A percentile compares a stretch with the other conserved stretches of the same genome.
These are phyloP conservation scores for Engraulis encrasicolus DNA, from an alignment of 2,113 vertebrate species.

Conservation along the genomic window DNA sequence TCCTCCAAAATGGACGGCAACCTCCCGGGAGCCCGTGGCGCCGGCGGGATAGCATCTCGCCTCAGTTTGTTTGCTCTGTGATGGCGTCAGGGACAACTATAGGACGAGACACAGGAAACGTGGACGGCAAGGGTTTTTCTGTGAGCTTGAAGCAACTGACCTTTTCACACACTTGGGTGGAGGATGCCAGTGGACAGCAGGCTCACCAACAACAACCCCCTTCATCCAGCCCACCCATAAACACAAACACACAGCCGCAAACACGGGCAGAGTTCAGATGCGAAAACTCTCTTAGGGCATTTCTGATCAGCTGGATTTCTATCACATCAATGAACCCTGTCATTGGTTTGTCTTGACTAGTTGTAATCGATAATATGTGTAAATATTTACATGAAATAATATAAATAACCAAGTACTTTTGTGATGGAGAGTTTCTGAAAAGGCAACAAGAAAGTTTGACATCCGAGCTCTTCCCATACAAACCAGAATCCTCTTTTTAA, in stretches of 20 bases:
- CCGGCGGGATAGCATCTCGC: slow-evolving; percentile 38
- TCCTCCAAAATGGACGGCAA: slow-evolving; percentile 39
- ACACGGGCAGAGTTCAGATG: no score
- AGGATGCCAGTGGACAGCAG: slow-evolving; percentile 31
- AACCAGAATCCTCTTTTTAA: neutral
- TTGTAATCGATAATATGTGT: no score
- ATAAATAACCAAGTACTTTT: no score
- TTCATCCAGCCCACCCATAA: neutral
- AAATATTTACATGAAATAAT: no score
- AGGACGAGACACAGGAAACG: slow-evolving; percentile 19
- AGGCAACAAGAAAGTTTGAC: no score
- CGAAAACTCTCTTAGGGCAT: no score
- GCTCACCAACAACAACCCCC: slow-evolving; percentile 35
- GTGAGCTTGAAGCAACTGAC: slow-evolving; percentile 50
- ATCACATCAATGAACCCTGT: no score
- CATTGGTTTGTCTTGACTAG: no score
- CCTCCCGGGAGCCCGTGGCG: slow-evolving; percentile 23
- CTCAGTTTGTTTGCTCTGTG: slow-evolving; percentile 41
- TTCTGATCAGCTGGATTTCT: no score
- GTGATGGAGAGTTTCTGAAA: no score
- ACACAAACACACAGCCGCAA: neutral
- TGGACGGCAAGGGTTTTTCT: slow-evolving; percentile 36
- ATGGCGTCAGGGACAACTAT: slow-evolving; percentile 13
- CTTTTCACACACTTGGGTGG: slow-evolving; percentile 43
- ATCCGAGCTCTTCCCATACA: no score